A percentile compares a stretch with the other conserved stretches of the same genome.
Evolutionary conservation across 2,797 vertebrate species (phyloP).

Genomic region (Micropoecilia bifurca): DNA sequence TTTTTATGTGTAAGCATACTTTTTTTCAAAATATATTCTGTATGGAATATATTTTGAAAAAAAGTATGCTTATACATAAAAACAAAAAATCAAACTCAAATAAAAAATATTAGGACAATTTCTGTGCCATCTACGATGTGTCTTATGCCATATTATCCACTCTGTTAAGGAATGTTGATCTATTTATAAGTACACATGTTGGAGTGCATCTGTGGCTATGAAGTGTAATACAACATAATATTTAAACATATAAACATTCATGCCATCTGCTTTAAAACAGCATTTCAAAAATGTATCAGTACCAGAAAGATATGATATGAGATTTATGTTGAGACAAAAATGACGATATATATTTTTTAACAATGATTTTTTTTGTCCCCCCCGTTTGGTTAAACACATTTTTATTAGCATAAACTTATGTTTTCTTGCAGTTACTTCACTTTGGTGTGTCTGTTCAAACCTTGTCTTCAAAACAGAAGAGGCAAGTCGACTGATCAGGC

Average conservation of each 20-base stretch:
- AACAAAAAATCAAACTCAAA: background rate
- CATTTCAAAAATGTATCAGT: background rate
- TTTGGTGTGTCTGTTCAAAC: background rate
- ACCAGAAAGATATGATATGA: background rate
- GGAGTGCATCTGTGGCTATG: background rate
- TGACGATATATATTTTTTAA: background rate
- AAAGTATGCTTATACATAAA: background rate
- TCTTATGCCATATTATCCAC: background rate
- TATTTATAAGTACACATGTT: background rate
- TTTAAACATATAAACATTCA: background rate
- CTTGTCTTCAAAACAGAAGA: slow-evolving; percentile 21
- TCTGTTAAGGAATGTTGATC: background rate
- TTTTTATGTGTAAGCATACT: no score
- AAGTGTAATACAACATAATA: background rate
- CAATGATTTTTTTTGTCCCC: background rate
- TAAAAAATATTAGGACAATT: background rate
- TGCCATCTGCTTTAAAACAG: background rate
- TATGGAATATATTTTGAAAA: background rate
- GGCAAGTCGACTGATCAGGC: slow-evolving; percentile 29
- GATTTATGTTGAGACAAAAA: background rate
- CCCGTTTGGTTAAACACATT: background rate
- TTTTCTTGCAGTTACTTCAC: slow-evolving; percentile 6
- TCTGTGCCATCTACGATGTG: background rate
- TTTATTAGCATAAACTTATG: background rate
- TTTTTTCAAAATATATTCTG: no score